Evolutionary conservation across 2,797 vertebrate species (phyloP).

Genomic region (Neoniphon sammara): DNA sequence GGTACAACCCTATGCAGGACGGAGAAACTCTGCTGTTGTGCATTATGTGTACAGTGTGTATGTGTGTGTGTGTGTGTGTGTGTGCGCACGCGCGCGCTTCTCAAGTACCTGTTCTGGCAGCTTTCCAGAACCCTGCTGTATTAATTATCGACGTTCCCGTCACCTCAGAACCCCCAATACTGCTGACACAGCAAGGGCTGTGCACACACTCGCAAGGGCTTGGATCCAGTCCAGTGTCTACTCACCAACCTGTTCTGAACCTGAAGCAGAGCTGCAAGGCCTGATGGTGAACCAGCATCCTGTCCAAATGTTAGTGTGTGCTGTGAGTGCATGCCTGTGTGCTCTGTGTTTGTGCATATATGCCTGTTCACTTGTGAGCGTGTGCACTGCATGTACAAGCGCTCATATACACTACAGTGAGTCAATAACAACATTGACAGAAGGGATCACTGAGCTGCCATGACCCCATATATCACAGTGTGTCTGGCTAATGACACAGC

Average conservation of each 20-base stretch:
- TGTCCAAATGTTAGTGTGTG: background rate
- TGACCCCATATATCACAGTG: conserved; percentile 51
- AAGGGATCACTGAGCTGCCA: conserved; percentile 41
- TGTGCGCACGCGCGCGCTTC: conserved; percentile 12
- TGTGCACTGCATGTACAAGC: background rate
- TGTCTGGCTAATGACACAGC: conserved; percentile 62
- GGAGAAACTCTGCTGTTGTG: conserved; percentile 29
- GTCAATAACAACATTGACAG: conserved; percentile 23
- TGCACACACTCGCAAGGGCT: conserved; percentile 20
- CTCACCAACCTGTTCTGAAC: conserved; percentile 41
- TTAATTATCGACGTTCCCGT: conserved; percentile 81
- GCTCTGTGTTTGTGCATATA: background rate
- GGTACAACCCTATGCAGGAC: conserved; percentile 5
- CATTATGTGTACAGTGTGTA: conserved; percentile 2
- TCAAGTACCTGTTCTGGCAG: conserved; percentile 69
- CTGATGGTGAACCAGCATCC: background rate
- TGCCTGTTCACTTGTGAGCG: background rate
- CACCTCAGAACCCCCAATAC: conserved; percentile 68
- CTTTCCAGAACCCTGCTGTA: conserved; percentile 75
- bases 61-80: conserved; percentile 27
- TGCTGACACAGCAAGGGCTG: conserved; percentile 62
- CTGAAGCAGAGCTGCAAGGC: conserved; percentile 30
- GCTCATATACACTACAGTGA: background rate
- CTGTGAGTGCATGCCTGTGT: background rate
- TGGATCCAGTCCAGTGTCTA: conserved; percentile 44